A percentile compares a stretch with the other conserved stretches of the same genome.
These are phyloP conservation scores for Andrena chrysosceles DNA, from an alignment of 2,888 invertebrate species.

Conservation along the genomic window DNA sequence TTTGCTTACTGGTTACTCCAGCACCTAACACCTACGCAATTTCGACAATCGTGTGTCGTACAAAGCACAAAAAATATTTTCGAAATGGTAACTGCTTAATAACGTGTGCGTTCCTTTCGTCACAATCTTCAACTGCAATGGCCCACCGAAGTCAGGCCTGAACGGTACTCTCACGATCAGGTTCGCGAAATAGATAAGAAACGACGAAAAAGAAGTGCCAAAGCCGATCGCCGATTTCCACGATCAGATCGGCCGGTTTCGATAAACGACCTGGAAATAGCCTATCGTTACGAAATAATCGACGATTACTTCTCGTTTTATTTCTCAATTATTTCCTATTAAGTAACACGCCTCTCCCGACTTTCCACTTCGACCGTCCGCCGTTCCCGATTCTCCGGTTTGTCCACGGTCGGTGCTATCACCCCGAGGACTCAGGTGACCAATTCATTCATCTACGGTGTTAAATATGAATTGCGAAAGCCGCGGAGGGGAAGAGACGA, in stretches of 20 bases:
- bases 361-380: neutral
- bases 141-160: neutral
- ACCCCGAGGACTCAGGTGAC: conserved; percentile 31
- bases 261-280: neutral
- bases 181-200: neutral
- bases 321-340: conserved; percentile 44
- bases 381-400: conserved; percentile 2
- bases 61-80: neutral
- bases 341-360: conserved; percentile 18
- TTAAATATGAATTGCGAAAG: conserved; percentile 59
- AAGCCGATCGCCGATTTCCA: neutral
- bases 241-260: neutral
- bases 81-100: too few species aligned
- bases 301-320: neutral
- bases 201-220: neutral
- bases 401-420: neutral
- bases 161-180: neutral
- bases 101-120: neutral
- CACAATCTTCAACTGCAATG: neutral
- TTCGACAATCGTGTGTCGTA: too few species aligned
- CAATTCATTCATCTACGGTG: conserved; percentile 49
- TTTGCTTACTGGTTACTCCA: too few species aligned
- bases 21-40: too few species aligned
- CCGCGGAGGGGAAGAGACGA: neutral
- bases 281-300: conserved; percentile 15